A percentile compares a stretch with the other conserved stretches of the same genome.
phyloP scores from a whole-genome alignment of 2,113 vertebrate genomes.

The Montifringilla adamsi region DNA sequence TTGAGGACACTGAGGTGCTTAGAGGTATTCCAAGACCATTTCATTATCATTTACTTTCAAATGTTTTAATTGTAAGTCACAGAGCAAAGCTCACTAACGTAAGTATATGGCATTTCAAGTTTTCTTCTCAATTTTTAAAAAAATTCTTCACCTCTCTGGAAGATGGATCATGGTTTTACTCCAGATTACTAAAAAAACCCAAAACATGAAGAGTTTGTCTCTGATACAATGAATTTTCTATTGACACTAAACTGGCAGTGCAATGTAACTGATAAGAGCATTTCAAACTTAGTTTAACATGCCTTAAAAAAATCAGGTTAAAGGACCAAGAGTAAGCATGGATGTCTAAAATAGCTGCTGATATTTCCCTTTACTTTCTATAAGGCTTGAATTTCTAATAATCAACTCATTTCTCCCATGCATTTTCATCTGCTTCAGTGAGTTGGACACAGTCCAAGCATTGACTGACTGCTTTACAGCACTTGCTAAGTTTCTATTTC shows the following conservation, averaged over 20 bases:
- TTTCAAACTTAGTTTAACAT: slow-evolving; percentile 16
- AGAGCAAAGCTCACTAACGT: background rate
- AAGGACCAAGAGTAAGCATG: background rate
- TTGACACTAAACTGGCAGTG: background rate
- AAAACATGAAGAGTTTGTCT: background rate
- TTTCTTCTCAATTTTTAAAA: background rate
- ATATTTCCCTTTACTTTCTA: slow-evolving; percentile 2
- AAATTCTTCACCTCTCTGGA: background rate
- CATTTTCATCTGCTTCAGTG: slow-evolving; percentile 12
- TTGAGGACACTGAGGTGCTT: background rate
- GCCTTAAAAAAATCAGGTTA: background rate
- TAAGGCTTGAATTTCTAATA: slow-evolving; percentile 18
- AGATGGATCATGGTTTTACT: background rate
- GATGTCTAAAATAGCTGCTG: background rate
- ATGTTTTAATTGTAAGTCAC: background rate
- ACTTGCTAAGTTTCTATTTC: slow-evolving; percentile 64
- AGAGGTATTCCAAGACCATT: background rate
- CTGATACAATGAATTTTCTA: background rate
- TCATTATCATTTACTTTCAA: background rate
- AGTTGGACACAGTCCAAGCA: slow-evolving; percentile 21
- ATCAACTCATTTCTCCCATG: background rate
- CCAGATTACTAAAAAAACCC: background rate
- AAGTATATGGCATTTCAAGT: background rate
- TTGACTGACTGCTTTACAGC: slow-evolving; percentile 7
- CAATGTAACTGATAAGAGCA: background rate